Percentiles rank a stretch among this genome's conserved stretches.
Conservation (phyloP, 2,888 invertebrate species). For the Apantesis nais region DNA sequence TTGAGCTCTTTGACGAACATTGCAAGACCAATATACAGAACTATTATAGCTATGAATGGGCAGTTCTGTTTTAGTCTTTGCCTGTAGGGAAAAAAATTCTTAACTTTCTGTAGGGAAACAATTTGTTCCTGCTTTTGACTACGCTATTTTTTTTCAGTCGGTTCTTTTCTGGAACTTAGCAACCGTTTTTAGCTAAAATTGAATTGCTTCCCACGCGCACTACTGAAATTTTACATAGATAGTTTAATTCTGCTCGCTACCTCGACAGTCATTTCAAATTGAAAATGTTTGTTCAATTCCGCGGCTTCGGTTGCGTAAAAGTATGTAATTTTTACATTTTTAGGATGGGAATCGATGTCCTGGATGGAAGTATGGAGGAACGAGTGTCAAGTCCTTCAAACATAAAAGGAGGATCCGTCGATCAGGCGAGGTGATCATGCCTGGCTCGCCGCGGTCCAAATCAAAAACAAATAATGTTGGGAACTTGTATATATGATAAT, state of each 20-base stretch:
- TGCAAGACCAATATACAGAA: background rate
- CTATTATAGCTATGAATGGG: background rate
- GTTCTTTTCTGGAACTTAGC: background rate
- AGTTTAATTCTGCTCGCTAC: background rate
- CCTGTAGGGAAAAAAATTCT: background rate
- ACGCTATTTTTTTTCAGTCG: background rate
- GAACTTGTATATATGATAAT: too few species aligned
- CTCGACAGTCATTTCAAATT: background rate
- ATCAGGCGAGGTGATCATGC: too few species aligned
- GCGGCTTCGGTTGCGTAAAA: background rate
- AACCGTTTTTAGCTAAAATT: constrained; percentile 1
- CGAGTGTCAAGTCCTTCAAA: too few species aligned
- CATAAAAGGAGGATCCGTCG: too few species aligned
- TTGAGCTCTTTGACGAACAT: constrained; percentile 1
- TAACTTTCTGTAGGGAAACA: background rate
- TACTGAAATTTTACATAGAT: background rate
- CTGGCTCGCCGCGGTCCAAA: too few species aligned
- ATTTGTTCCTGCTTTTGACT: background rate
- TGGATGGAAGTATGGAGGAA: too few species aligned
- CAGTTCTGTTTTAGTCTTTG: background rate
- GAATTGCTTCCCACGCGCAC: background rate
- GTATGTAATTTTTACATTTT: too few species aligned
- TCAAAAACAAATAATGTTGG: too few species aligned
- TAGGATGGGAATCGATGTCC: background rate
- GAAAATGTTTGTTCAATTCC: background rate